phyloP scores from a whole-genome alignment of 2,113 vertebrate species.

The Oriolus oriolus region DNA sequence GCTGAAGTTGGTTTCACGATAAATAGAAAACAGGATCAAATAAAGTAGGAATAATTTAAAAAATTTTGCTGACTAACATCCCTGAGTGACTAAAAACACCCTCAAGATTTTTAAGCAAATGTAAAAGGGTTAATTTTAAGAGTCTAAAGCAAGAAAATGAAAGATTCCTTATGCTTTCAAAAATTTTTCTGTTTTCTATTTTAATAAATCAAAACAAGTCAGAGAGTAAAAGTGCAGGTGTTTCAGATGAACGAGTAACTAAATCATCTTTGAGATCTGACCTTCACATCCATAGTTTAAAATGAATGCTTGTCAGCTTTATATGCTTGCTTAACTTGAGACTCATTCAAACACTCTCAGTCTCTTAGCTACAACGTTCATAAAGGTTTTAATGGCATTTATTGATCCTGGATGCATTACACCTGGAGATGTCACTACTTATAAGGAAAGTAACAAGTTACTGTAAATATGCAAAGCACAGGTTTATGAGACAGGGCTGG shows the following conservation, averaged over 20 bases:
- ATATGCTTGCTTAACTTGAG: background rate
- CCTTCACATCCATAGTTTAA: background rate
- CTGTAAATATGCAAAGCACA: constrained; percentile 9
- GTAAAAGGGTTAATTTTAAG: background rate
- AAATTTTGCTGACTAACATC: background rate
- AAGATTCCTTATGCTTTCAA: background rate
- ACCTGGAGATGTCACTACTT: background rate
- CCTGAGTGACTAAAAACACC: background rate
- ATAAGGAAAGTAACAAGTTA: background rate
- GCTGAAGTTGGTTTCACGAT: background rate
- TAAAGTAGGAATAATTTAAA: background rate
- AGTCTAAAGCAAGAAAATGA: background rate
- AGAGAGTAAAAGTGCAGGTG: background rate
- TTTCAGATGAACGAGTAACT: background rate
- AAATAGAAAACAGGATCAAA: background rate
- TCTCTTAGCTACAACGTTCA: background rate
- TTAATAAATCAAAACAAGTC: background rate
- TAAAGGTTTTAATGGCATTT: constrained; percentile 11
- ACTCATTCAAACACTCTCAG: background rate
- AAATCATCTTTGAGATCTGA: background rate
- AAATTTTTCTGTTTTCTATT: background rate
- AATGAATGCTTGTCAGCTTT: background rate
- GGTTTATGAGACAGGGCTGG: background rate
- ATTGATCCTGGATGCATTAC: constrained; percentile 31
- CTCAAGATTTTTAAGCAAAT: background rate